Evolutionary conservation across 2,113 vertebrate genomes (phyloP).

Genomic region (Cathartes aura): DNA sequence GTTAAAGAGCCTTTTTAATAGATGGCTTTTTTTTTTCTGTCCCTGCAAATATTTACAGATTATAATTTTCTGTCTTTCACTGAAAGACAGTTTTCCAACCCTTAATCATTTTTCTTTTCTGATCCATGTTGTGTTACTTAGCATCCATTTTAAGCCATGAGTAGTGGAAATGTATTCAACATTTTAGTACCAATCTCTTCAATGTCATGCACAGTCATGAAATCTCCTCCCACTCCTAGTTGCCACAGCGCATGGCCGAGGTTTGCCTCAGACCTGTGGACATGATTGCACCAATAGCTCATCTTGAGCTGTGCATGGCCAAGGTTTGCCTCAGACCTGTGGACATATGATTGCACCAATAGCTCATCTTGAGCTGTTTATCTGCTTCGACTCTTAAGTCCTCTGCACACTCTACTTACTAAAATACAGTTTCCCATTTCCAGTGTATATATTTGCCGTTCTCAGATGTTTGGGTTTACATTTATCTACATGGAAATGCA

Average conservation of each 20-base stretch:
- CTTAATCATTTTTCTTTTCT: background rate
- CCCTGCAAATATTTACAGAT: background rate
- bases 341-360: background rate
- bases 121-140: fast-evolving
- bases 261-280: background rate
- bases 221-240: background rate
- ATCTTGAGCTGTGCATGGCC: background rate
- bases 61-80: background rate
- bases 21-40: background rate
- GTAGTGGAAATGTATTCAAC: background rate
- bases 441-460: background rate
- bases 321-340: background rate
- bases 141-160: background rate
- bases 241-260: background rate
- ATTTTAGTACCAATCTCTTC: background rate
- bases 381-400: background rate
- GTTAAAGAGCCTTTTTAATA: background rate
- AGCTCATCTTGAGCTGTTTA: background rate
- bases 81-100: background rate
- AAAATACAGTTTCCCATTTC: background rate
- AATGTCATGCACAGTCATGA: background rate
- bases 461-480: background rate
- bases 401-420: background rate
- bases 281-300: background rate
- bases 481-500: background rate